Conservation (phyloP, 2,797 vertebrate species). For the Gymnothorax reevesii region DNA sequence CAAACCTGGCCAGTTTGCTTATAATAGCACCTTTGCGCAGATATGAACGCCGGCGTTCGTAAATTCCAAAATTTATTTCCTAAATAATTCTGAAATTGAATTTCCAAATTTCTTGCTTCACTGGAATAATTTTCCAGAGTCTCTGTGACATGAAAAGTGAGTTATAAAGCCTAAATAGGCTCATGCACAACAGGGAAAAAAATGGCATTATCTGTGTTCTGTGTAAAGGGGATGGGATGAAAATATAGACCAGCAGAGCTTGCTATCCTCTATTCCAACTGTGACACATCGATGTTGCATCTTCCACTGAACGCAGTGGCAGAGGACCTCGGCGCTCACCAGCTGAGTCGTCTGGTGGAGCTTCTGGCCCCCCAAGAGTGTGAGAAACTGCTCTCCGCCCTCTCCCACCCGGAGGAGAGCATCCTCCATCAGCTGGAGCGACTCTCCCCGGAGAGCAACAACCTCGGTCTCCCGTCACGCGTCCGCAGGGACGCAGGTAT, state of each 20-base stretch:
- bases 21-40: too few species aligned
- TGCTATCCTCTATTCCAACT: neutral
- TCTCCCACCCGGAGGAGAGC: conserved; percentile 65
- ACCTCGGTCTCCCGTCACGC: conserved; percentile 43
- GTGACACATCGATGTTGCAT: neutral
- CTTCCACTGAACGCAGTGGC: conserved; percentile 53
- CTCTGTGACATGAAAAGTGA: too few species aligned
- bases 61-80: too few species aligned
- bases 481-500: conserved; percentile 59
- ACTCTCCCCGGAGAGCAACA: conserved; percentile 60
- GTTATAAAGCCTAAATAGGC: too few species aligned
- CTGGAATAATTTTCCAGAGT: too few species aligned
- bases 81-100: too few species aligned
- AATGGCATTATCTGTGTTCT: too few species aligned
- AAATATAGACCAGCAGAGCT: neutral
- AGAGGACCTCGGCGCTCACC: conserved; percentile 72
- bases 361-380: conserved; percentile 79
- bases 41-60: too few species aligned
- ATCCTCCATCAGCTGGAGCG: conserved; percentile 60
- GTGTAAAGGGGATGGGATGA: neutral
- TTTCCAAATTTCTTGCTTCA: too few species aligned
- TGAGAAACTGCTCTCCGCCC: conserved; percentile 63
- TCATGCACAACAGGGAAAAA: too few species aligned
- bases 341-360: conserved; percentile 76
- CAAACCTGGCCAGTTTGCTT: neutral